A percentile compares a stretch with the other conserved stretches of the same genome.
Evolutionary conservation across 2,113 vertebrate genomes (phyloP).

Genomic region (Glaucomys volans): DNA sequence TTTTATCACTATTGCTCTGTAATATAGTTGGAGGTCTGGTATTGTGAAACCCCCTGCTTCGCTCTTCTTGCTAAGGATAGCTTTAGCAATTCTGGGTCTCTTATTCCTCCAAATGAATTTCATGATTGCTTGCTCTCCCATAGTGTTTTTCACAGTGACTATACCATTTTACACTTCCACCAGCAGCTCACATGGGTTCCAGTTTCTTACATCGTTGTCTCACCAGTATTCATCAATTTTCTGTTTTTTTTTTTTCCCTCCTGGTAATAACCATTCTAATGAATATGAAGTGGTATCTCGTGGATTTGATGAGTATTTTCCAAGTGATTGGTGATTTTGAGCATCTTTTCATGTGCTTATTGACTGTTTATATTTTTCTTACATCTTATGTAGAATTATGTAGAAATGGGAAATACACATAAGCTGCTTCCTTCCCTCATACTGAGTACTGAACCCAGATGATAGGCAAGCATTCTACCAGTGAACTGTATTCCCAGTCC

Average conservation of each 20-base stretch:
- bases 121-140: too few relatives aligned
- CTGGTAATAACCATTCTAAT: not conserved
- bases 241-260: not conserved
- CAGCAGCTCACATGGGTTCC: not conserved
- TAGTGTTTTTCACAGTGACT: not conserved
- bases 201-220: not conserved
- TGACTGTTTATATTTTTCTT: constrained; percentile 42
- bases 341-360: constrained; percentile 25
- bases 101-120: too few relatives aligned
- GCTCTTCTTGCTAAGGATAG: too few relatives aligned
- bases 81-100: too few relatives aligned
- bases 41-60: too few relatives aligned
- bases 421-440: not conserved
- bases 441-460: not conserved
- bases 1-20: too few relatives aligned
- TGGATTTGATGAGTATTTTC: constrained; percentile 4
- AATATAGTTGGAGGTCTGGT: too few relatives aligned
- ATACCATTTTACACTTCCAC: not conserved
- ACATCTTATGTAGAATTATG: not conserved
- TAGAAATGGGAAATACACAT: not conserved
- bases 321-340: not conserved
- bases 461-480: not conserved
- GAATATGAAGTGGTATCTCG: not conserved
- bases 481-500: not conserved
- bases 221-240: not conserved